Base-by-base conservation (phyloP, 2,888 invertebrate genomes). In the Callimorpha dominula region DNA sequence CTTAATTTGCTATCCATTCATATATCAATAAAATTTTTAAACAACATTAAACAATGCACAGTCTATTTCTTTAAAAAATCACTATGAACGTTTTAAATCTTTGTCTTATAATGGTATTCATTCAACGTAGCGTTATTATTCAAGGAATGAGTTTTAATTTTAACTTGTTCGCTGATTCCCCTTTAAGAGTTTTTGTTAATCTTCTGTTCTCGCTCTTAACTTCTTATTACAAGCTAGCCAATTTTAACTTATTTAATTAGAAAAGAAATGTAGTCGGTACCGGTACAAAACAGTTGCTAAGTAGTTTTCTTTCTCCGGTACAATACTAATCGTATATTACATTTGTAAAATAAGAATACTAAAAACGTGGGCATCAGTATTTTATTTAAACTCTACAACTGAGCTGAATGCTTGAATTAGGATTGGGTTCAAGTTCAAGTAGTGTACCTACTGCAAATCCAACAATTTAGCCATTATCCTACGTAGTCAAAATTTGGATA, bases 61-160 rank as follows among this genome's bases (percentile, higher is more conserved):
- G 6, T 57, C 0, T 65, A 20, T 2, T 6, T 14, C 15, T 65
- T 65, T 65, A 15, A 49, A 49, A 65, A n/a, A 8, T 57, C 52
- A 57, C 57, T 20, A 20, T 4, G 20, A 60, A 31, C 31, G 31
- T 17, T 3, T 17, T 6, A 17, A 40, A 50, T 43, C 0, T 15
- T n/a, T 40, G n/a, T 57, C 40, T 77, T 67, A 70, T 71, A 68
- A 63, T 20, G 62, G 43, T 67, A 65, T 70, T 70, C 49, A 65
- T 65, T 65, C 11, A 57, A 65, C 46, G 60, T 62, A 42, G 46
- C 54, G 81, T 86, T 87, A 87, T 88, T 87, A 87, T 84, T 84
- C 75, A 80, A 86, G 87, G 87, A 90, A 90, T 88, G 89, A 88
- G 88, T 91, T 92, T 92, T 91, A 92, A 93, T 92, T 90, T 91